Base-by-base conservation (phyloP, 2,113 vertebrate species). In the Penelope pileata region DNA sequence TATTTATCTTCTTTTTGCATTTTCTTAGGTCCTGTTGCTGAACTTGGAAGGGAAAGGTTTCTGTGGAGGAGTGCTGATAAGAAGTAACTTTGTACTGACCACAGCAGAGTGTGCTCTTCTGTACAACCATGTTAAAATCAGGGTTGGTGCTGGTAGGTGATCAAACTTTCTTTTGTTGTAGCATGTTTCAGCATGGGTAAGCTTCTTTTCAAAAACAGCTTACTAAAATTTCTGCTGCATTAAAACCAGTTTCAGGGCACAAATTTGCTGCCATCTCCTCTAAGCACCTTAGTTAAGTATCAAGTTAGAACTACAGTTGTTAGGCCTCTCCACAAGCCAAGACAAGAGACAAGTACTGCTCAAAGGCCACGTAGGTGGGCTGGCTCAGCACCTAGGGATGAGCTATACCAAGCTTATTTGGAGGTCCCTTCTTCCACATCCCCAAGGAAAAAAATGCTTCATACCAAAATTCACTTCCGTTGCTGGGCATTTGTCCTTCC, bases 11-110 rank as follows among this genome's bases (percentile, higher is more conserved):
- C 24, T 75, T 72, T 72, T 58, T 67, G 42, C 51, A 56, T 66
- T 67, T 81, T 56, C 56, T 42, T 94, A 99, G 99, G 99, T 98
- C 42, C 94, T 96, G 68, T 80, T 99, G 88, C 53, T 98, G 43
- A 95, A 97, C 80, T 60, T 81, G 1, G 40, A 89, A 24, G 97
- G 97, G 54, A 94, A 82, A 59, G 97, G 96, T 54, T 94, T 98
- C 54, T 99, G 99, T 54, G 96, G 97, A 7, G 99, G 99, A 5
- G 98, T 98, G 45, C 86, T 99, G 38, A 85, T 99, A 16, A 98
- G 97, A 45, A 97, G 88, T 8, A 97, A 94, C 23, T 98, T 98
- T 1, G 83, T 99, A 40, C 62, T 99, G 85, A 99, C 99, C 3
- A 95, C 98, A 6, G 98, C 98, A 9, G 86, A 84, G 34, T 99